Conservation (phyloP, 2,113 vertebrate species). For the Pedetes capensis region DNA sequence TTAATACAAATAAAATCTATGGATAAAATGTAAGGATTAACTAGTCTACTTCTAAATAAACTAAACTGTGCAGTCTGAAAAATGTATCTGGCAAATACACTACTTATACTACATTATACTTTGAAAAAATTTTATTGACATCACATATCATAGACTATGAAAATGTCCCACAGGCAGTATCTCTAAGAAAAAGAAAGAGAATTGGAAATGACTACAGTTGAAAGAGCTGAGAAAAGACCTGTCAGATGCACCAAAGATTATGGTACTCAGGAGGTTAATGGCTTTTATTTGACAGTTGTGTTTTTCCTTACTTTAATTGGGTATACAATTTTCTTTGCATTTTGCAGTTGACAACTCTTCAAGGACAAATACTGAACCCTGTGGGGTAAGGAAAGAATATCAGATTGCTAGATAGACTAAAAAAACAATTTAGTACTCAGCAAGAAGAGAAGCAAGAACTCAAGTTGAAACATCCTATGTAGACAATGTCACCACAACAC, state of each 20-base stretch:
- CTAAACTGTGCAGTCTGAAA: not conserved
- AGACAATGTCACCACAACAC: slow-evolving; percentile 71
- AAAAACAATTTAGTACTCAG: slow-evolving; percentile 79
- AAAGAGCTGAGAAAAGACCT: slow-evolving; percentile 50
- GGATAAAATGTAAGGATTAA: not conserved
- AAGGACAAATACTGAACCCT: slow-evolving; percentile 77
- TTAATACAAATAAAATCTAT: not conserved
- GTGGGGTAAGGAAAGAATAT: slow-evolving; percentile 46
- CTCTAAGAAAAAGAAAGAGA: slow-evolving; percentile 49
- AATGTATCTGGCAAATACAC: not conserved
- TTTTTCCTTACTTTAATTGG: slow-evolving; percentile 71
- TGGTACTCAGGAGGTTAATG: slow-evolving; percentile 64
- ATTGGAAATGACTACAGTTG: slow-evolving; percentile 40
- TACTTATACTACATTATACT: not conserved
- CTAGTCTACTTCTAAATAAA: not conserved
- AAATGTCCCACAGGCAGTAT: slow-evolving; percentile 26
- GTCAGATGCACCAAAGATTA: slow-evolving; percentile 58
- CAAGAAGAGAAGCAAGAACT: slow-evolving; percentile 72
- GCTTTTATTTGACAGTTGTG: slow-evolving; percentile 68
- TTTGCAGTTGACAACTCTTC: slow-evolving; percentile 72
- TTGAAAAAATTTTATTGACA: slow-evolving; percentile 29
- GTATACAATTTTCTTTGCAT: slow-evolving; percentile 64
- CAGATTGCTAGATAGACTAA: slow-evolving; percentile 70
- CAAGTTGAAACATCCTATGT: slow-evolving; percentile 70
- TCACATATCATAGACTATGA: not conserved